Base-by-base conservation (phyloP, 2,797 vertebrate species). In the Furcifer pardalis region DNA sequence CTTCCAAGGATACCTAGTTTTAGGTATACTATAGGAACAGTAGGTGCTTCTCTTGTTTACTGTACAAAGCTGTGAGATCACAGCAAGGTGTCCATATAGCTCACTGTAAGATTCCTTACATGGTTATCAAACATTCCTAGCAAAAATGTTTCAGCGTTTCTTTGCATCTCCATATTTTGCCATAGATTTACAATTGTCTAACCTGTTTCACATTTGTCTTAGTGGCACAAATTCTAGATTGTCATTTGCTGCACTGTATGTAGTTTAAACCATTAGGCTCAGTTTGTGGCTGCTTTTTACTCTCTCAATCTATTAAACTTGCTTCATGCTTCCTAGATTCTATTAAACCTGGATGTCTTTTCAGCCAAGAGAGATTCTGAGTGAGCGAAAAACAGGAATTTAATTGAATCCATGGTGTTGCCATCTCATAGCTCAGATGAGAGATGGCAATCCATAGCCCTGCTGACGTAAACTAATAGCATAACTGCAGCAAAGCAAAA, bases 191-290 rank as follows among this genome's bases (percentile, higher is more conserved):
- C 91, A 90, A 79, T 94, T 93, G 77, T 90, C 81, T 88, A 94
- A 89, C 83, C 90, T 93, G 81, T 25, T 88, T 94, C 62, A 93
- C 93, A 93, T 90, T 94, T 89, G 93, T 89, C 91, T 88, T 94
- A 95, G 94, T 90, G 87, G 85, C 86, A 90, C 91, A 89, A 93
- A 94, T 94, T 91, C 92, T n/a, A 74, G 21, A 92, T 93, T 94
- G 92, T 95, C 94, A 94, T 95, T 92, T 91, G 91, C 87, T 89
- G 91, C 86, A 92, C 79, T 90, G 91, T 85, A 27, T 17, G 15
- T 91, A 94, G 95, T 94, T 93, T 92, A 93, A 93, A 95, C 93
- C 90, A 84, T 94, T 93, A 75, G 91, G 91, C 89, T 92, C 92
- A 92, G 94, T 96, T 95, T 95, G 91, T 94, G 94, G 94, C 94